Conservation (phyloP, 2,113 vertebrate species). For the Seriola quinqueradiata region DNA sequence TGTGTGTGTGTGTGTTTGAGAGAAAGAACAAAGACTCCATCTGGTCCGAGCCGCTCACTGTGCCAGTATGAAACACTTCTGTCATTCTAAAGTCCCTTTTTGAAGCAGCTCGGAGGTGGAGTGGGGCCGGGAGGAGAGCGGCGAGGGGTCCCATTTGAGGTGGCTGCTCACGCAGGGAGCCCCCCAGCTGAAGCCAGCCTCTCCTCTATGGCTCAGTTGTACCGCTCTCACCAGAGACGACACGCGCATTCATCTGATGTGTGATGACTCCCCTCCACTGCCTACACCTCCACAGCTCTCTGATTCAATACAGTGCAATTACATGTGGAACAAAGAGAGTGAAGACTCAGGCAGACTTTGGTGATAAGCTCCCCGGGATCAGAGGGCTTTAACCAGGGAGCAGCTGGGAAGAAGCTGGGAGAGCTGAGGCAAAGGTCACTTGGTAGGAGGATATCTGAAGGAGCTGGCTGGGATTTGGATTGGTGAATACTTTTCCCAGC, state of each 20-base stretch:
- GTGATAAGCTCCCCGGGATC: slow-evolving; percentile 70
- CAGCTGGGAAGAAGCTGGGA: slow-evolving; percentile 47
- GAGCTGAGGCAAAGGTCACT: slow-evolving; percentile 66
- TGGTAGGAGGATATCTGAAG: slow-evolving; percentile 55
- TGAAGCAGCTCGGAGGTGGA: slow-evolving; percentile 61
- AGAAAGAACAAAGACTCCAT: slow-evolving; percentile 77
- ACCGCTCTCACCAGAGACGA: slow-evolving; percentile 14
- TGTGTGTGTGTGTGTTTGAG: slow-evolving; percentile 33
- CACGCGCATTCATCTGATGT: slow-evolving; percentile 47
- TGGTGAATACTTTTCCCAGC: slow-evolving; percentile 45
- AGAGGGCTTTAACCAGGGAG: slow-evolving; percentile 69
- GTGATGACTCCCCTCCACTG: slow-evolving; percentile 27
- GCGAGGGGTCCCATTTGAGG: slow-evolving; percentile 61
- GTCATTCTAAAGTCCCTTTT: slow-evolving; percentile 53
- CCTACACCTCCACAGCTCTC: slow-evolving; percentile 42
- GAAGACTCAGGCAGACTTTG: slow-evolving; percentile 57
- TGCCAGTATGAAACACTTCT: slow-evolving; percentile 70
- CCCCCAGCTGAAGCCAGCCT: slow-evolving; percentile 25
- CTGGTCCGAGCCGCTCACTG: slow-evolving; percentile 66
- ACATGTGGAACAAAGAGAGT: slow-evolving; percentile 66
- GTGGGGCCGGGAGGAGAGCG: slow-evolving; percentile 51
- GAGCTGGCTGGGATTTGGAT: slow-evolving; percentile 51
- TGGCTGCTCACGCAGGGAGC: slow-evolving; percentile 17
- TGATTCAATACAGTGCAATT: slow-evolving; percentile 62
- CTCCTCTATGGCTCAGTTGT: slow-evolving; percentile 18